Base-by-base conservation (phyloP, 2,113 vertebrate genomes). In the Gobiocypris rarus region DNA sequence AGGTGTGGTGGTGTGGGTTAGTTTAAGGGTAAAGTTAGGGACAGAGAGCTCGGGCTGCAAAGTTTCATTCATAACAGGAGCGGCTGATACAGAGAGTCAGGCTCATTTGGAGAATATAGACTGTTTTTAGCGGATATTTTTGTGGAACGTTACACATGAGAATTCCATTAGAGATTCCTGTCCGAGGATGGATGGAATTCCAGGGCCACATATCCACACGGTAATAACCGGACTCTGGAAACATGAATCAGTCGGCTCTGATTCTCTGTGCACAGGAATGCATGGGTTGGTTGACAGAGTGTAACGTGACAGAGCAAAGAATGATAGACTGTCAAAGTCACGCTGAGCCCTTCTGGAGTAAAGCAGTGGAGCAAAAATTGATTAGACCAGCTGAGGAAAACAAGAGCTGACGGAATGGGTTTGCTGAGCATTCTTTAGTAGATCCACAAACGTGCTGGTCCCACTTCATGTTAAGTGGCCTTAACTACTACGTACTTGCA, bases 1-100 rank as follows among this genome's bases (percentile, higher is more conserved):
- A n/a, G n/a, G n/a, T n/a, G n/a, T n/a, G n/a, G n/a, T n/a, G n/a
- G n/a, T n/a, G n/a, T n/a, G n/a, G n/a, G n/a, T n/a, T n/a, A n/a
- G n/a, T n/a, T n/a, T n/a, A n/a, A n/a, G n/a, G n/a, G n/a, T n/a
- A n/a, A n/a, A n/a, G n/a, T n/a, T n/a, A n/a, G n/a, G n/a, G n/a
- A n/a, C n/a, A 48, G n/a, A 73, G n/a, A 24, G 63, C 85, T 84
- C 81, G 14, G 59, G 65, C 83, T 82, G 41, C 50, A 26, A 52
- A 85, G 17, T 81, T 54, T 85, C 84, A 89, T 88, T 89, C 85
- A 88, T 89, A 48, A 86, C 43, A 82, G 52, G 41, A 65, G 22
- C 69, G 24, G 43, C 31, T 80, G 83, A 88, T 56, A 86, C 83
- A 82, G 59, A 67, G 22, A 77, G 52, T 41, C n/a, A 5, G 7